Evolutionary conservation across 2,113 vertebrate genomes (phyloP).

Genomic region (Bothrops jararaca): DNA sequence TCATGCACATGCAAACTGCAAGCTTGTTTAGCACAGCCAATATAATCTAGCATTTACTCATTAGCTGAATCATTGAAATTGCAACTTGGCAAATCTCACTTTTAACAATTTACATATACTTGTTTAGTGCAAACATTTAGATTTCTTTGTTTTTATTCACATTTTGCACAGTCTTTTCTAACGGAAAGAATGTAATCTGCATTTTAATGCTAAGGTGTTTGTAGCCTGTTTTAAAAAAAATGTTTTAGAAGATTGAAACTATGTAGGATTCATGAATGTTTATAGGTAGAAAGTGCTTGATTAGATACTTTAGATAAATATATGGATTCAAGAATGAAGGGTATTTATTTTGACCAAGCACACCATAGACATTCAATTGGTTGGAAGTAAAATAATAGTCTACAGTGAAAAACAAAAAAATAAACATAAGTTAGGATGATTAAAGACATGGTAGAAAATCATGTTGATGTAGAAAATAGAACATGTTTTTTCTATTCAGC

Average conservation of each 20-base stretch:
- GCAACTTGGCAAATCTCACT: conserved; percentile 41
- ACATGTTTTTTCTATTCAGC: conserved; percentile 63
- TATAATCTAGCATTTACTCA: conserved; percentile 68
- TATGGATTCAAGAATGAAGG: conserved; percentile 47
- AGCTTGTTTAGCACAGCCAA: conserved; percentile 58
- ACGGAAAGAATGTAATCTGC: conserved; percentile 64
- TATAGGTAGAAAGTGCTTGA: conserved; percentile 53
- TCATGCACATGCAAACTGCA: conserved; percentile 57
- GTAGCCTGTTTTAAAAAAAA: conserved; percentile 54
- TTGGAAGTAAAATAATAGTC: conserved; percentile 65
- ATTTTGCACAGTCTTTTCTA: conserved; percentile 59
- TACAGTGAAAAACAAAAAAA: conserved; percentile 63
- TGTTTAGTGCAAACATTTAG: conserved; percentile 68
- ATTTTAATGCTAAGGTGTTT: conserved; percentile 67
- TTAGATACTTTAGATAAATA: conserved; percentile 53
- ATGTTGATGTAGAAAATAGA: conserved; percentile 74
- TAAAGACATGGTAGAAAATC: conserved; percentile 72
- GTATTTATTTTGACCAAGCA: conserved; percentile 68
- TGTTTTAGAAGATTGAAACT: conserved; percentile 59
- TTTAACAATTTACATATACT: conserved; percentile 55
- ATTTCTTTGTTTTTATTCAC: conserved; percentile 59
- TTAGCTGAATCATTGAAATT: conserved; percentile 63
- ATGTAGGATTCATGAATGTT: conserved; percentile 51
- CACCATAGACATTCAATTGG: conserved; percentile 61
- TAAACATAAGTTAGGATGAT: conserved; percentile 72